Evolutionary conservation across 2,113 vertebrate genomes (phyloP), one percentile per base, ranked within the genome.

Genomic region (Chrysemys picta): DNA sequence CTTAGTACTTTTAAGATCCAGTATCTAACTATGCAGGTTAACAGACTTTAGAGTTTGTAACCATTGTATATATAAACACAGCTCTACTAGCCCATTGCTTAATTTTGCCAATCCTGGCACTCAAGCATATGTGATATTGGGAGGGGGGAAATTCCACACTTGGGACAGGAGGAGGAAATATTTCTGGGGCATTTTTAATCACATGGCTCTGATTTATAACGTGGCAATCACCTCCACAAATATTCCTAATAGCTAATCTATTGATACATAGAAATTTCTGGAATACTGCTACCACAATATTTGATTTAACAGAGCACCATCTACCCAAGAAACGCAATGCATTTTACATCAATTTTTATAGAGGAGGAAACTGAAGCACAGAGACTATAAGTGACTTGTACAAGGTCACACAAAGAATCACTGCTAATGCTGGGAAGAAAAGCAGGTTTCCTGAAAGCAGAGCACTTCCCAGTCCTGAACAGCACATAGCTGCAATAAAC

Each of bases 291-390:
- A 49, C 49, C 47, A 54, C 69, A n/a, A 82, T 56, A 72, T 2
- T 62, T 52, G 69, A 11, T 14, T 38, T 87, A 72, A 45, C 54
- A 53, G 56, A 85, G 27, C 62, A 24, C 19, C 10, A 42, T 38
- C 80, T 47, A 92, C 5, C 27, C 42, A 72, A 52, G 94, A 79
- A 17, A n/a, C 8, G 65, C 53, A 75, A 25, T 6, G 22, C 65
- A 38, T 6, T 29, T 80, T 65, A 80, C 11, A n/a, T 54, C 21
- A 81, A 35, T 45, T 62, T 54, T 86, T 93, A 72, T 13, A 5
- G 0, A 8, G 0, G 2, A n/a, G 54, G 38, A 49, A 6, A 72
- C 0, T 1, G 0, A 72, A 17, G 29, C 75, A 82, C 42, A 49
- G 50, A 80, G 45, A 76, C 42, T 11, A 5, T 13, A 45, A 78